Conservation (phyloP, 2,888 invertebrate species). For the Timema podura region DNA sequence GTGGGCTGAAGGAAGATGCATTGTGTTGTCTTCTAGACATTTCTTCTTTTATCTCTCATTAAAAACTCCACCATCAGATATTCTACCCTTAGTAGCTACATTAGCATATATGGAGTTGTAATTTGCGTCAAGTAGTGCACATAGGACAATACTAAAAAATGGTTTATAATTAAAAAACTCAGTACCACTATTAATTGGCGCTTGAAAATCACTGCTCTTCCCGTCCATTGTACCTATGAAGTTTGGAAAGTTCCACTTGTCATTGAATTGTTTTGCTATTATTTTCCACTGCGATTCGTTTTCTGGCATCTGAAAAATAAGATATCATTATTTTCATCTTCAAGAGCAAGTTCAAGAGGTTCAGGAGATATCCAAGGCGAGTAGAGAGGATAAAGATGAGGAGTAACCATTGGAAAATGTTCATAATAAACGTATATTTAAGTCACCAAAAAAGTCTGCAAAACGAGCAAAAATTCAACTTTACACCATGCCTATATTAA, state of each 20-base stretch:
- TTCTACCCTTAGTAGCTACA: conserved; percentile 39
- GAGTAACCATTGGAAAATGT: too few species aligned
- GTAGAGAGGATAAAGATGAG: too few species aligned
- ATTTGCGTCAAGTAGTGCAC: conserved; percentile 40
- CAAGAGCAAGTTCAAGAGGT: too few species aligned
- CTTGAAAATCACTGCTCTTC: conserved; percentile 39
- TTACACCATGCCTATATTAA: too few species aligned
- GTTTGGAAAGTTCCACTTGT: conserved; percentile 39
- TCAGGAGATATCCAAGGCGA: too few species aligned
- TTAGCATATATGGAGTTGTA: conserved; percentile 41
- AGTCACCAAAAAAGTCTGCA: too few species aligned
- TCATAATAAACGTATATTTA: too few species aligned
- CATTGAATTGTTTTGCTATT: conserved; percentile 35
- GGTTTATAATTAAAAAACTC: conserved; percentile 40
- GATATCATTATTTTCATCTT: too few species aligned
- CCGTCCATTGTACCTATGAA: conserved; percentile 39
- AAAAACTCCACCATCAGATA: conserved; percentile 35
- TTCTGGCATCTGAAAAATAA: background rate
- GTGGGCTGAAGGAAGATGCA: background rate
- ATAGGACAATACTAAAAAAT: conserved; percentile 33
- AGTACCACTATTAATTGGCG: conserved; percentile 36
- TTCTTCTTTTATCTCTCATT: background rate
- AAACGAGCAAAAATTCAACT: too few species aligned
- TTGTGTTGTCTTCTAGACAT: conserved; percentile 1
- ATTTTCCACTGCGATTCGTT: conserved; percentile 36